phyloP scores from a whole-genome alignment of 2,888 invertebrate species.

The Gastracanthus pulcherrimus region DNA sequence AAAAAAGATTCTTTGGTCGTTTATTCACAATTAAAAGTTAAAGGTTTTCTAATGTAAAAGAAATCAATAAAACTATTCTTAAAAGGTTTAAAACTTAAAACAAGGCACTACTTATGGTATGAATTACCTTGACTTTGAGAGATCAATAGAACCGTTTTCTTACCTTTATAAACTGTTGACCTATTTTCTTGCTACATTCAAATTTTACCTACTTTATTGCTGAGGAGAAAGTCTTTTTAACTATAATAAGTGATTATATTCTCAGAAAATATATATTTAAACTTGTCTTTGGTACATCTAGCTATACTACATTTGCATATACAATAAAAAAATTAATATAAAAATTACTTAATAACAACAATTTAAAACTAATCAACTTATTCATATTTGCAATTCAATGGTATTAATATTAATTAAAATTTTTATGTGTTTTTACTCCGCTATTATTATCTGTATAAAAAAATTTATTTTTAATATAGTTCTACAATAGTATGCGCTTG shows the following conservation, averaged over 20 bases:
- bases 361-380: too few species aligned
- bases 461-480: too few species aligned
- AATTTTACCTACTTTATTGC: constrained; percentile 20
- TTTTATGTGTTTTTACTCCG: too few species aligned
- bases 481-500: too few species aligned
- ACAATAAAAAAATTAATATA: not conserved
- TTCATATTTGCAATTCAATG: too few species aligned
- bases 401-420: too few species aligned
- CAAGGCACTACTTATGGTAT: not conserved
- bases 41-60: too few species aligned
- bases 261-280: not conserved
- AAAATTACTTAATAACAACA: not conserved
- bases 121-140: not conserved
- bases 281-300: constrained; percentile 22
- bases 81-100: too few species aligned
- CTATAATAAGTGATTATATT: not conserved
- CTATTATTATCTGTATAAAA: too few species aligned
- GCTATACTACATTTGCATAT: not conserved
- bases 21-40: too few species aligned
- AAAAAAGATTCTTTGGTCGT: too few species aligned
- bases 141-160: constrained; percentile 15
- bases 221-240: constrained; percentile 36
- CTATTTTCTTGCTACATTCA: constrained; percentile 20
- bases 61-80: too few species aligned
- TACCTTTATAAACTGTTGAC: constrained; percentile 16